phyloP scores from a whole-genome alignment of 1,140 invertebrate species.

The Samia ricini region DNA sequence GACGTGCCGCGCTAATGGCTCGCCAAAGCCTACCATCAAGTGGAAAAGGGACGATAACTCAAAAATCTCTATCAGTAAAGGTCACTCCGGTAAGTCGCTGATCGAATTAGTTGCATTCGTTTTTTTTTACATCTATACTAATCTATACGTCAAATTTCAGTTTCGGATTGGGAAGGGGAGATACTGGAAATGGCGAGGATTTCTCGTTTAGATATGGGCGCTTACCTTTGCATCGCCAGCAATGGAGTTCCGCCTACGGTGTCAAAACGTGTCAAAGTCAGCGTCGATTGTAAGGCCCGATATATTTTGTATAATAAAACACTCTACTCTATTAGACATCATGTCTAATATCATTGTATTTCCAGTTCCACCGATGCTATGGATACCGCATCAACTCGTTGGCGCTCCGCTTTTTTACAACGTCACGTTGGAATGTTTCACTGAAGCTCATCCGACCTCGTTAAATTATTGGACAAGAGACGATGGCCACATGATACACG shows the following conservation, averaged over 20 bases:
- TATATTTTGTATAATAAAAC: not conserved
- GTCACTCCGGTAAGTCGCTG: slow-evolving; percentile 81
- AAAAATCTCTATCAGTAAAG: slow-evolving; percentile 91
- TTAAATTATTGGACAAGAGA: slow-evolving; percentile 95
- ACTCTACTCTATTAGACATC: not conserved
- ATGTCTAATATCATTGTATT: slow-evolving; percentile 27
- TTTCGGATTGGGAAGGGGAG: slow-evolving; percentile 90
- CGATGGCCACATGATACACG: slow-evolving; percentile 92
- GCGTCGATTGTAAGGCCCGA: slow-evolving; percentile 91
- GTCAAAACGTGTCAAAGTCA: slow-evolving; percentile 94
- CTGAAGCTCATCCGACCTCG: slow-evolving; percentile 93
- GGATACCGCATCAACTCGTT: slow-evolving; percentile 94
- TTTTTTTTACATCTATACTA: slow-evolving; percentile 3
- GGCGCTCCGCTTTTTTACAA: slow-evolving; percentile 88
- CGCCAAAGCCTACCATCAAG: slow-evolving; percentile 91
- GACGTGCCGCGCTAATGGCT: slow-evolving; percentile 92
- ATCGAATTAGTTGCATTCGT: slow-evolving; percentile 27
- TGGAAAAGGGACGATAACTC: slow-evolving; percentile 94
- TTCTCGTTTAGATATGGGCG: slow-evolving; percentile 93
- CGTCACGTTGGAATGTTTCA: slow-evolving; percentile 92
- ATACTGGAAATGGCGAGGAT: slow-evolving; percentile 90
- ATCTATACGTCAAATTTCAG: slow-evolving; percentile 67
- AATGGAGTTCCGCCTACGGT: slow-evolving; percentile 89
- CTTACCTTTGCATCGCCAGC: slow-evolving; percentile 92
- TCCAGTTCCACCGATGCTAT: slow-evolving; percentile 93